Evolutionary conservation across 1,140 invertebrate species (phyloP), one percentile per base, ranked within the genome.

Genomic region (Scaptomyza montana): DNA sequence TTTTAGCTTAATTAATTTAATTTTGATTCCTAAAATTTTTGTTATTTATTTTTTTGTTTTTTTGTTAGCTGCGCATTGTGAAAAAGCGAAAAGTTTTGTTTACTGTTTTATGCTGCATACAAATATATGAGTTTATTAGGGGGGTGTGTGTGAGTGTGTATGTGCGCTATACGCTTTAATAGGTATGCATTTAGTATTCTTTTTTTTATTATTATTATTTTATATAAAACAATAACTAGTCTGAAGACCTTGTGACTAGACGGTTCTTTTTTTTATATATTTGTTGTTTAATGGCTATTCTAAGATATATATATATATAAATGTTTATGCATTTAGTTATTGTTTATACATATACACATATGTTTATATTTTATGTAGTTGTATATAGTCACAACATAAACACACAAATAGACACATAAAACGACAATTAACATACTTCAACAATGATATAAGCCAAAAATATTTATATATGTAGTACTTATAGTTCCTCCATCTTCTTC

Each of bases 231-330:
- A 89, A 89, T 89, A 89, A 89, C 84, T 89, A 89, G 84, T 89
- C 84, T 89, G 84, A 89, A 89, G 84, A 89, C 84, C 84, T 89
- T 89, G 84, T 89, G 84, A 89, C 84, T 89, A 89, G 84, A 89
- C 69, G 84, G 85, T 84, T 89, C 80, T 78, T 57, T 71, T 76
- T 54, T 63, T 72, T 57, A 54, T 78, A 50, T 78, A 62, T 21
- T 69, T 50, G 46, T 55, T 64, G 39, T 74, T 67, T 73, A 61
- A 73, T 30, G 56, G 60, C 68, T 76, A 73, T 30, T 73, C 68
- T 76, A 77, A 77, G 59, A 60, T 71, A 41, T 41, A 41, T 12
- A 41, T 41, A 12, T 41, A 7, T 7, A 43, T 43, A 43, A 9
- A 9, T 43, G 43, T 70, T 60, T 72, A 65, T 72, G 69, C 60